These are phyloP conservation scores for Acanthis flammea DNA, from an alignment of 2,797 vertebrate genomes.

Conservation along the genomic window DNA sequence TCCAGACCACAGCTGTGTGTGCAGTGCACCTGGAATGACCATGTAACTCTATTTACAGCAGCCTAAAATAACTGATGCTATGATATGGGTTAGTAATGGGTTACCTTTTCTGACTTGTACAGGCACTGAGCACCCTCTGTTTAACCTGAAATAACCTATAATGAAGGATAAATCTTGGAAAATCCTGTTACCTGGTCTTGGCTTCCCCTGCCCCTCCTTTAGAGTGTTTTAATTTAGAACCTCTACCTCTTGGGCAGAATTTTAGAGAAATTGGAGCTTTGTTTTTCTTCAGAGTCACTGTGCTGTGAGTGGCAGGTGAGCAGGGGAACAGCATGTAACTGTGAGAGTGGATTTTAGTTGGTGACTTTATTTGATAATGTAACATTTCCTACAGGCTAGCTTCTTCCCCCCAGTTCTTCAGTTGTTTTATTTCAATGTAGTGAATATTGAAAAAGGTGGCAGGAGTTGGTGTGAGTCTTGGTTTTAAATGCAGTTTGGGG, in stretches of 20 bases:
- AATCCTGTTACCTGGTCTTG: constrained; percentile 31
- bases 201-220: fast-evolving
- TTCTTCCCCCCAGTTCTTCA: background rate
- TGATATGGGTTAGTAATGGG: background rate
- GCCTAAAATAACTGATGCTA: background rate
- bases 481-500: background rate
- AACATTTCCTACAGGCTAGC: background rate
- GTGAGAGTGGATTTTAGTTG: background rate
- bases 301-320: background rate
- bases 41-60: background rate
- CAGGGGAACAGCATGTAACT: background rate
- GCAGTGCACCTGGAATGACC: background rate
- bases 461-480: background rate
- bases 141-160: constrained; percentile 5
- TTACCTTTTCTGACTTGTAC: background rate
- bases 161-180: background rate
- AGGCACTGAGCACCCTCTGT: background rate
- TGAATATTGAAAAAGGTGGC: background rate
- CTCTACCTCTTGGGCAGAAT: background rate
- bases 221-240: background rate
- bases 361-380: background rate
- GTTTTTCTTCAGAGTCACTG: background rate
- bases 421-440: background rate
- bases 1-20: background rate
- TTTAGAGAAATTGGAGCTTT: background rate